Percentiles rank a stretch among this genome's conserved stretches.
Evolutionary conservation across 2,888 invertebrate species (phyloP).

Genomic region (Ectemnius lituratus): DNA sequence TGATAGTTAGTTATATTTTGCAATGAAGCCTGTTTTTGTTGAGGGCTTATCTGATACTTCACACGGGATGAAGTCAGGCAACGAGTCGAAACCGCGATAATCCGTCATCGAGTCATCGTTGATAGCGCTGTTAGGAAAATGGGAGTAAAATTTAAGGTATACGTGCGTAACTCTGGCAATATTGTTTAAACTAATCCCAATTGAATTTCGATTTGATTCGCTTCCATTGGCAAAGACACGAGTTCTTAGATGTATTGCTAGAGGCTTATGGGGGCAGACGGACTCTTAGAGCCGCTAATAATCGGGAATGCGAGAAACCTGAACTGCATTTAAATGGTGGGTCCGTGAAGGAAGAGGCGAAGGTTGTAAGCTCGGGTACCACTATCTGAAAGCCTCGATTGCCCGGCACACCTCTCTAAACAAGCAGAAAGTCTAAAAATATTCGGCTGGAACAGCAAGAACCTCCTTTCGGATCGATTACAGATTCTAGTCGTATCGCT

Average conservation of each 20-base stretch:
- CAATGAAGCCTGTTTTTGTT: no score
- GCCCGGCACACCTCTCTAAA: conserved; percentile 7
- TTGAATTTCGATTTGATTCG: conserved; percentile 30
- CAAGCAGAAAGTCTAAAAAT: conserved; percentile 11
- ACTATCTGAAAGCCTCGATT: not conserved
- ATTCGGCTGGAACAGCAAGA: no score
- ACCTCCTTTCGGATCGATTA: no score
- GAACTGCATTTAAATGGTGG: conserved; percentile 5
- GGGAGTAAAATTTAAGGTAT: conserved; percentile 44
- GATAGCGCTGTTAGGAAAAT: conserved; percentile 21
- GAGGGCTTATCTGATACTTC: no score
- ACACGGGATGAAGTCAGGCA: no score
- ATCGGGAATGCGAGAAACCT: not conserved
- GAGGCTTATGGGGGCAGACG: conserved; percentile 47
- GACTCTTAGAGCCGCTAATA: conserved; percentile 5
- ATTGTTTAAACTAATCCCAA: conserved; percentile 24
- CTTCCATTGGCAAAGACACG: conserved; percentile 5
- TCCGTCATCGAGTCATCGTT: conserved; percentile 9
- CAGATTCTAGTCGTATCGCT: no score
- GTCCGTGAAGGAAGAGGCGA: not conserved
- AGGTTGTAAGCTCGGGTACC: not conserved
- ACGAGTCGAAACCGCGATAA: not conserved
- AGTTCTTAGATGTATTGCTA: conserved; percentile 50
- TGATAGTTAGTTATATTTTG: no score
- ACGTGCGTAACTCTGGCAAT: conserved; percentile 43